phyloP scores from a whole-genome alignment of 2,888 invertebrate species.

The Diarsia mendica region DNA sequence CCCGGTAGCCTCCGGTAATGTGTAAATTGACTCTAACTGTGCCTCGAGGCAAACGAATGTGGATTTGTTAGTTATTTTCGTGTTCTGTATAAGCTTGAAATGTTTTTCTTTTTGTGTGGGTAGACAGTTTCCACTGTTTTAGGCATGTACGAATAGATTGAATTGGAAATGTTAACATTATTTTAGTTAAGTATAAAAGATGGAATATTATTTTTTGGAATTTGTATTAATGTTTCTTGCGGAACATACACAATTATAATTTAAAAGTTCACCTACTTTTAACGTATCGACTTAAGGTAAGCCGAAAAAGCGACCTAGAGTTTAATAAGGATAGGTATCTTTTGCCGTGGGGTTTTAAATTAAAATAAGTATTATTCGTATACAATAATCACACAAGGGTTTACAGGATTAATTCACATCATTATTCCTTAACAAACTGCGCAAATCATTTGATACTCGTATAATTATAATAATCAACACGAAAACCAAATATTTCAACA shows the following conservation, averaged over 20 bases:
- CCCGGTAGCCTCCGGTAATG: conserved; percentile 45
- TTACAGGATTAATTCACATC: background rate
- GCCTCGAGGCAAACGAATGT: conserved; percentile 24
- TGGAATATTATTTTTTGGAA: conserved; percentile 19
- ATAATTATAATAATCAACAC: conserved; percentile 25
- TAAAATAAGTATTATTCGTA: background rate
- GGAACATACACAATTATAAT: no score
- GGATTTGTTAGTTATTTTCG: conserved; percentile 51
- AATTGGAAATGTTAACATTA: conserved; percentile 22
- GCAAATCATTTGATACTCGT: conserved; percentile 27
- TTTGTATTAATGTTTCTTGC: background rate
- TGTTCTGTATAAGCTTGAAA: conserved; percentile 48
- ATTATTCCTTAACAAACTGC: background rate
- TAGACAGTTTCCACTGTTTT: conserved; percentile 39
- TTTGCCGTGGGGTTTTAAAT: background rate
- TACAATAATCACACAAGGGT: background rate
- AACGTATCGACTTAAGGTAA: background rate
- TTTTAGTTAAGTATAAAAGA: conserved; percentile 14
- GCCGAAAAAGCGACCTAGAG: no score
- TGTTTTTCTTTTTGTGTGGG: conserved; percentile 48
- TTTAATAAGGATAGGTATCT: background rate
- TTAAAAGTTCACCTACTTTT: no score
- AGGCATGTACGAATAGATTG: conserved; percentile 36
- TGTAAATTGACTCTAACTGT: conserved; percentile 54
- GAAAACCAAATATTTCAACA: conserved; percentile 11